Evolutionary conservation across 37 sponge, comb jelly and placozoan species (phyloP).

Genomic region (Bolinopsis microptera): DNA sequence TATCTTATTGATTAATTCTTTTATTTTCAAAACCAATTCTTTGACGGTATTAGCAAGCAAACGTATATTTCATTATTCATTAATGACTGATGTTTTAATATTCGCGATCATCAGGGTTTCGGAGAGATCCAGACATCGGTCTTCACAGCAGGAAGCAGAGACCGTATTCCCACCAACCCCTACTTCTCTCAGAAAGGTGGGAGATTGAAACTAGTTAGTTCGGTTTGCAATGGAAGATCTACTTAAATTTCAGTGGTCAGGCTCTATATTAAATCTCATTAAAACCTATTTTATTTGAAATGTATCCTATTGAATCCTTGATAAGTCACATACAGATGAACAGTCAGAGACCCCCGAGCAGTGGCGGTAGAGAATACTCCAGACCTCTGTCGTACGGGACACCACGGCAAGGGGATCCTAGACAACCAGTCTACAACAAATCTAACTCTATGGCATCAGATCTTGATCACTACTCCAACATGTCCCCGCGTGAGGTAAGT

Average conservation of each 20-base stretch:
- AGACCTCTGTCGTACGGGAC: background rate
- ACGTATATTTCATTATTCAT: too few species aligned
- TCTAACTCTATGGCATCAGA: background rate
- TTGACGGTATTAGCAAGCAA: too few species aligned
- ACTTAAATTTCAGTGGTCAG: too few species aligned
- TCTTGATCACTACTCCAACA: background rate
- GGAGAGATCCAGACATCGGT: background rate
- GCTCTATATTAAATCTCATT: too few species aligned
- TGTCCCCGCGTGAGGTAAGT: background rate
- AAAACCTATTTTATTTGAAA: too few species aligned
- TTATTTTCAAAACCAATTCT: too few species aligned
- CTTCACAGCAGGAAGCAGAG: conserved; percentile 9
- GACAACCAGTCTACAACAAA: background rate
- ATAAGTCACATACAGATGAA: background rate
- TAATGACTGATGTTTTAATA: too few species aligned
- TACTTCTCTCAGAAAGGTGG: background rate
- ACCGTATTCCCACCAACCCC: conserved; percentile 58
- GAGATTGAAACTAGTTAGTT: background rate
- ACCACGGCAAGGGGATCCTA: background rate
- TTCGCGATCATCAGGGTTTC: conserved; percentile 3
- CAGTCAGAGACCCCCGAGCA: background rate
- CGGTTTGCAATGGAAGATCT: too few species aligned
- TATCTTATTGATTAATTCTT: too few species aligned
- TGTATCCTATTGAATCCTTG: too few species aligned
- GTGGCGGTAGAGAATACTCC: background rate